A percentile compares a stretch with the other conserved stretches of the same genome.
These are phyloP conservation scores for Pangasius macronema DNA, from an alignment of 2,797 vertebrate genomes.

Conservation along the genomic window DNA sequence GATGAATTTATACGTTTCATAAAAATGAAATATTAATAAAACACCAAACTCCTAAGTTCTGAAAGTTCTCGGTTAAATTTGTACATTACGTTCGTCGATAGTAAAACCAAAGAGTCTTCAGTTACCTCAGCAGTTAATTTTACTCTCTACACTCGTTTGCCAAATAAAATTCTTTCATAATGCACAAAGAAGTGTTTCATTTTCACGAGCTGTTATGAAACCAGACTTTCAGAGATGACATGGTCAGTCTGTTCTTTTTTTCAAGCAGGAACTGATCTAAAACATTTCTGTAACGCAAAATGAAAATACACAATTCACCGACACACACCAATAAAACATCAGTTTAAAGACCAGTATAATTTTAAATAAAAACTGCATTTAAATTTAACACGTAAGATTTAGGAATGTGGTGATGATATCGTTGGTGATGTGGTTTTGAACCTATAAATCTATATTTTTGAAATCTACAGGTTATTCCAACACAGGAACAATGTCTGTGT, in stretches of 20 bases:
- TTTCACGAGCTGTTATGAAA: not conserved
- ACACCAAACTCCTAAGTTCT: not conserved
- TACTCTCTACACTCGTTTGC: not conserved
- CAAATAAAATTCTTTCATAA: conserved; percentile 9
- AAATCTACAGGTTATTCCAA: not conserved
- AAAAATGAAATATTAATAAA: not conserved
- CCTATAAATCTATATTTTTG: not conserved
- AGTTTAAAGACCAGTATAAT: not conserved
- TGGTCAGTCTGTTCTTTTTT: not conserved
- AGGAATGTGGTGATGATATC: not conserved
- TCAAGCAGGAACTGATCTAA: not conserved
- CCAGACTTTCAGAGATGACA: not conserved
- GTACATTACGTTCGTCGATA: not conserved
- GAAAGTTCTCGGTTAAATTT: not conserved
- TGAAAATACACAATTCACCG: not conserved
- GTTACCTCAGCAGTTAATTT: not conserved
- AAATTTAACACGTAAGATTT: not conserved
- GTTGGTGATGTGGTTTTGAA: not conserved
- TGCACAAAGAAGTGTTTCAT: conserved; percentile 17
- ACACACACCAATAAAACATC: not conserved
- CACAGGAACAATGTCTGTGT: not conserved
- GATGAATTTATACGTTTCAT: not conserved
- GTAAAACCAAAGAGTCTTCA: not conserved
- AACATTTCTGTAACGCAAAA: not conserved
- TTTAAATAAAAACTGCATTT: not conserved